Percentiles rank a stretch among this genome's conserved stretches.
Evolutionary conservation across 2,888 invertebrate genomes (phyloP).

Genomic region (Esperia sulphurella): DNA sequence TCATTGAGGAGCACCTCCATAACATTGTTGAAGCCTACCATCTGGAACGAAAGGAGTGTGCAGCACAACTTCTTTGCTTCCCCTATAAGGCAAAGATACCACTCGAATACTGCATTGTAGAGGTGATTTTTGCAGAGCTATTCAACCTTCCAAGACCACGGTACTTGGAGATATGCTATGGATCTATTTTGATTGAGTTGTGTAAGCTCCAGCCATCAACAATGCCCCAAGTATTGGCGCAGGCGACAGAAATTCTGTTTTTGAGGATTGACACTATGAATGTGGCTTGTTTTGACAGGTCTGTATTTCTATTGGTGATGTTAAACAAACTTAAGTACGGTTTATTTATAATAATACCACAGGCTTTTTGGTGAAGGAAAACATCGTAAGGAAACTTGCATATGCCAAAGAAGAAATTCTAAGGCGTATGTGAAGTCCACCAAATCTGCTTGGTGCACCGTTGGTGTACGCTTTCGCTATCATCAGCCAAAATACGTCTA

Average conservation of each 20-base stretch:
- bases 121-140: conserved; percentile 96
- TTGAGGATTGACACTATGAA: conserved; percentile 98
- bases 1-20: conserved; percentile 98
- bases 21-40: conserved; percentile 94
- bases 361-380: no score
- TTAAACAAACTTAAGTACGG: no score
- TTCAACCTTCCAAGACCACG: conserved; percentile 95
- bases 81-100: conserved; percentile 97
- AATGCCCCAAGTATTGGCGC: conserved; percentile 98
- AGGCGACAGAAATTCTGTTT: conserved; percentile 98
- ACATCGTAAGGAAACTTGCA: no score
- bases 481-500: no score
- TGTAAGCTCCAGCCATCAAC: conserved; percentile 98
- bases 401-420: no score
- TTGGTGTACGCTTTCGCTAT: no score
- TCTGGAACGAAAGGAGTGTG: conserved; percentile 96
- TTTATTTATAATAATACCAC: no score
- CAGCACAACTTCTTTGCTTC: conserved; percentile 93
- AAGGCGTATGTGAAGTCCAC: no score
- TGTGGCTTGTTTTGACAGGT: conserved; percentile 96
- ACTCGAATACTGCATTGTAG: conserved; percentile 98
- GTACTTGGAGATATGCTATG: conserved; percentile 95
- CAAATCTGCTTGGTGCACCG: no score
- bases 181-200: conserved; percentile 96
- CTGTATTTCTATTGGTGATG: conserved; percentile 5